These are phyloP conservation scores for Pandemis cinnamomeana DNA, from an alignment of 2,888 invertebrate genomes.

Conservation along the genomic window DNA sequence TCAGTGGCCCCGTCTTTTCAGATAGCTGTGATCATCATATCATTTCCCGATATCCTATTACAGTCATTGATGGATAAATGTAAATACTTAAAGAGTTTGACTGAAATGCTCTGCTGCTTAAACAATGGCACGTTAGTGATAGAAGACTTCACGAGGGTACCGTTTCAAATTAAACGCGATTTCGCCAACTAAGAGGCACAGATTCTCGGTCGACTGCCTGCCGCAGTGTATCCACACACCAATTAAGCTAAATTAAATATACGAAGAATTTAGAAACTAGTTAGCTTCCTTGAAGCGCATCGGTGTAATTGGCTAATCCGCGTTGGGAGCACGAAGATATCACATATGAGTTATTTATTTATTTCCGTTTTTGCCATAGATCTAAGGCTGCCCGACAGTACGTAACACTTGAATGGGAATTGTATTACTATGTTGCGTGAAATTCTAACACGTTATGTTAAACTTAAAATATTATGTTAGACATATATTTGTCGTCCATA, in stretches of 20 bases:
- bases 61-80: slow-evolving; percentile 33
- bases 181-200: slow-evolving; percentile 77
- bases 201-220: slow-evolving; percentile 80
- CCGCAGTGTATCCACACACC: slow-evolving; percentile 77
- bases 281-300: slow-evolving; percentile 83
- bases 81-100: slow-evolving; percentile 9
- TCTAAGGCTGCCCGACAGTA: slow-evolving; percentile 45
- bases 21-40: slow-evolving; percentile 25
- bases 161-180: slow-evolving; percentile 67
- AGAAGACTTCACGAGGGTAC: slow-evolving; percentile 68
- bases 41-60: slow-evolving; percentile 38
- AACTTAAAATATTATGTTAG: too few species aligned
- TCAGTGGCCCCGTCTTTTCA: slow-evolving; percentile 34
- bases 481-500: too few species aligned
- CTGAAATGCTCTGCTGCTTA: slow-evolving; percentile 38
- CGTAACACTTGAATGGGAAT: slow-evolving; percentile 59
- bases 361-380: slow-evolving; percentile 65
- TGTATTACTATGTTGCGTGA: not conserved
- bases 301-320: slow-evolving; percentile 81
- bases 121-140: slow-evolving; percentile 55
- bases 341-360: slow-evolving; percentile 77
- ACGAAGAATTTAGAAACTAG: slow-evolving; percentile 84
- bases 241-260: slow-evolving; percentile 83
- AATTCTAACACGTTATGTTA: not conserved
- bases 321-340: slow-evolving; percentile 75